Conservation (phyloP, 2,113 vertebrate species). For the Hirundichthys speculiger region DNA sequence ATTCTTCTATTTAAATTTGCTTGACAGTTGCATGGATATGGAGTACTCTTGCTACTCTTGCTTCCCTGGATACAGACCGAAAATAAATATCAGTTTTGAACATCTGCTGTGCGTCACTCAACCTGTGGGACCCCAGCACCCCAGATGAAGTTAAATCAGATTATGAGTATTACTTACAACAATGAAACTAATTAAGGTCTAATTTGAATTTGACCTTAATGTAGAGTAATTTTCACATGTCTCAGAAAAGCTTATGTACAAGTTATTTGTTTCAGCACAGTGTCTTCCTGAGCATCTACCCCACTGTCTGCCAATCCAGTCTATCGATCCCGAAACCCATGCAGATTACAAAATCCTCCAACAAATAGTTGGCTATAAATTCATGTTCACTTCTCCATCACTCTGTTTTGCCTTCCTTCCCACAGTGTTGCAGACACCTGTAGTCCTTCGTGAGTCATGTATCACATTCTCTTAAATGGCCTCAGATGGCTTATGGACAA, state of each 20-base stretch:
- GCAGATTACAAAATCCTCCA: conserved; percentile 2
- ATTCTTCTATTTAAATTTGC: too few species aligned
- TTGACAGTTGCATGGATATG: too few species aligned
- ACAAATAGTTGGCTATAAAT: conserved; percentile 11
- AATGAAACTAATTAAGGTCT: conserved; percentile 15
- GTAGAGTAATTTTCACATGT: conserved; percentile 17
- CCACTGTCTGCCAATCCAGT: conserved; percentile 12
- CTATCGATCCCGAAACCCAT: conserved; percentile 15
- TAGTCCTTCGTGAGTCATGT: conserved; percentile 83
- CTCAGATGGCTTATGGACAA: conserved; percentile 86
- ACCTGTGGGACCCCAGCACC: not conserved
- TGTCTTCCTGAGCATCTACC: conserved; percentile 7
- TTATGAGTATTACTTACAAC: not conserved
- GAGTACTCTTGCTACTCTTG: too few species aligned
- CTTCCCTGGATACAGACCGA: too few species aligned
- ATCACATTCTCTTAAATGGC: conserved; percentile 91
- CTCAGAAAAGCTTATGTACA: conserved; percentile 11
- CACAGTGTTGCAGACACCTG: conserved; percentile 76
- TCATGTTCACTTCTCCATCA: conserved; percentile 32
- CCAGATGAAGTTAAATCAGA: not conserved
- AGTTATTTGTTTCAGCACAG: conserved; percentile 7
- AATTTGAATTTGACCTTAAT: conserved; percentile 4
- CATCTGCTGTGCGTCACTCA: not conserved
- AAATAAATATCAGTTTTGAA: too few species aligned
- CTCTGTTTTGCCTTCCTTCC: conserved; percentile 38